These are phyloP conservation scores for Lutjanus argentimaculatus DNA, from an alignment of 2,797 vertebrate species.

Conservation along the genomic window DNA sequence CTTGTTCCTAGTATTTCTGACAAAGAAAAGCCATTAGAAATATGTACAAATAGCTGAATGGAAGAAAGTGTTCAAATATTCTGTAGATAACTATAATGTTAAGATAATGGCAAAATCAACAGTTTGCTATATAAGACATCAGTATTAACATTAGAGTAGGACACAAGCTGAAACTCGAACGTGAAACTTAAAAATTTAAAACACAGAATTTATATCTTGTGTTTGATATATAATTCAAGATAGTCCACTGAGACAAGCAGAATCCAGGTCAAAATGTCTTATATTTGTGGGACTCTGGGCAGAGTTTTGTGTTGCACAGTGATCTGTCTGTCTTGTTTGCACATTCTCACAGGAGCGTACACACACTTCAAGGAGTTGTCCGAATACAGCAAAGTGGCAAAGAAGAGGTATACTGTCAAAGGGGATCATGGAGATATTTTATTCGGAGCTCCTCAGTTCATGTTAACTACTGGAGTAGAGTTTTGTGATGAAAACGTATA, in stretches of 20 bases:
- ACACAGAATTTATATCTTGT: neutral
- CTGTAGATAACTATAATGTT: neutral
- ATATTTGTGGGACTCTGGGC: constrained; percentile 14
- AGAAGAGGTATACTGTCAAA: neutral
- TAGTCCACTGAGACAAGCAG: neutral
- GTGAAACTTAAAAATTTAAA: neutral
- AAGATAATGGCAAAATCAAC: neutral
- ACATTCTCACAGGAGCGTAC: neutral
- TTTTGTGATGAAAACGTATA: constrained; percentile 1
- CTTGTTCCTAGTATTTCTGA: neutral
- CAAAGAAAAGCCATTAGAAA: neutral
- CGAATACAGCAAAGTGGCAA: neutral
- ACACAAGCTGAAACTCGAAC: neutral
- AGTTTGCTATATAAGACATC: neutral
- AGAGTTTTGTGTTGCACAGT: neutral
- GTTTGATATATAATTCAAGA: constrained; percentile 29
- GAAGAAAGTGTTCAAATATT: neutral
- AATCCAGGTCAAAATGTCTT: constrained; percentile 19
- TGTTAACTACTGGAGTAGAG: neutral
- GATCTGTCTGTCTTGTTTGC: constrained; percentile 3
- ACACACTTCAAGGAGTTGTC: neutral
- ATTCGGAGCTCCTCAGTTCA: neutral
- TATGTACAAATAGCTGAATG: neutral
- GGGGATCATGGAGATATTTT: neutral
- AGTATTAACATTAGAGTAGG: neutral